A percentile compares a stretch with the other conserved stretches of the same genome.
Conservation (phyloP, 2,113 vertebrate genomes). For the Macquaria ambigua region DNA sequence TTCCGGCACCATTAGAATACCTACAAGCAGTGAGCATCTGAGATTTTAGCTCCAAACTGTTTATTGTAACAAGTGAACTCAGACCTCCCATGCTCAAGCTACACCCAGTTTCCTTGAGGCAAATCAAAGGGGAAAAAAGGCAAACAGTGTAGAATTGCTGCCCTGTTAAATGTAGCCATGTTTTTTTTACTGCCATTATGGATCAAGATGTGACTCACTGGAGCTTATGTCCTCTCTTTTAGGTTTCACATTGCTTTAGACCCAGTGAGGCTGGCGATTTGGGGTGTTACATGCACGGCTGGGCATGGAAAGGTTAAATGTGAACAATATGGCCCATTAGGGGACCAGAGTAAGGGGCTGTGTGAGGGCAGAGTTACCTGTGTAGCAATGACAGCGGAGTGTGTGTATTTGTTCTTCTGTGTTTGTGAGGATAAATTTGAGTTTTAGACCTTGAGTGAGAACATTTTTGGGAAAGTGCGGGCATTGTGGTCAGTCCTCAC, state of each 20-base stretch:
- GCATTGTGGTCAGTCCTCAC: neutral
- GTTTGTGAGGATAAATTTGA: neutral
- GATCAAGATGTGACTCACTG: slow-evolving; percentile 45
- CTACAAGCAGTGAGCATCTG: slow-evolving; percentile 1
- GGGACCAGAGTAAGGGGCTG: neutral
- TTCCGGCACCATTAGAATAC: neutral
- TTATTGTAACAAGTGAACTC: slow-evolving; percentile 8
- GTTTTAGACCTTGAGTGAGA: neutral
- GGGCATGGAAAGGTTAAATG: slow-evolving; percentile 64
- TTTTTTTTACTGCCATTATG: slow-evolving; percentile 29
- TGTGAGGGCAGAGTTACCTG: slow-evolving; percentile 10
- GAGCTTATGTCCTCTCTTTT: slow-evolving; percentile 27
- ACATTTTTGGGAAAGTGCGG: slow-evolving; percentile 3
- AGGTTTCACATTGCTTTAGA: slow-evolving; percentile 40
- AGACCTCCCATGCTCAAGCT: slow-evolving; percentile 25
- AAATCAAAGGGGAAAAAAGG: slow-evolving; percentile 24
- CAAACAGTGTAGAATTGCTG: neutral
- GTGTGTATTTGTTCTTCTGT: neutral
- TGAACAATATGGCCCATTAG: slow-evolving; percentile 47
- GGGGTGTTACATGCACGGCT: slow-evolving; percentile 29
- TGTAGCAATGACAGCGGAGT: neutral
- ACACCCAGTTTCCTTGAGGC: slow-evolving; percentile 9
- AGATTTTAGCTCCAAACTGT: slow-evolving; percentile 20
- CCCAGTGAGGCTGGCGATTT: slow-evolving; percentile 30
- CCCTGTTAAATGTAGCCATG: neutral